Conservation (phyloP, 2,113 vertebrate genomes). For the Aptenodytes patagonicus region DNA sequence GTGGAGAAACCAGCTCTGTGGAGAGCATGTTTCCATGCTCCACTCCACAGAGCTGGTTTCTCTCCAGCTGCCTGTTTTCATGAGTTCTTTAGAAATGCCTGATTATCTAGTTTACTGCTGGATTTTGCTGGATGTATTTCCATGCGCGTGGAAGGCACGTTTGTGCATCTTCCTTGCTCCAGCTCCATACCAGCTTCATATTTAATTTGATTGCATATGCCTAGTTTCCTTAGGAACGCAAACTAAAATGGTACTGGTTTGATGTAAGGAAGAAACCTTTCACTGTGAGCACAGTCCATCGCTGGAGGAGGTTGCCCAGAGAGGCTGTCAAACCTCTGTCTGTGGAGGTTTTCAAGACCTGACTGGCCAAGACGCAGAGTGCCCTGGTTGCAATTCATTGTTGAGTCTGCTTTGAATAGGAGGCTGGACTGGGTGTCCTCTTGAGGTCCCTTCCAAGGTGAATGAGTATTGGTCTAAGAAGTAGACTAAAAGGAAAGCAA, state of each 20-base stretch:
- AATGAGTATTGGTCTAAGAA: neutral
- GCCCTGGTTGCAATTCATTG: accelerated
- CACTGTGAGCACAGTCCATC: neutral
- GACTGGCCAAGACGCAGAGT: neutral
- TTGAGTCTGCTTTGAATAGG: neutral
- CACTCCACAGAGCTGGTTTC: neutral
- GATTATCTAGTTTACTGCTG: neutral
- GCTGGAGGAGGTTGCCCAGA: neutral
- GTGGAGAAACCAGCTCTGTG: too few relatives aligned
- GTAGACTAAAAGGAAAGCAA: neutral
- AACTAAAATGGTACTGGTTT: neutral
- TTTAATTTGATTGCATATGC: neutral
- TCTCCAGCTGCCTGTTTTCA: neutral
- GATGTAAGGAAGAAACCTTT: neutral
- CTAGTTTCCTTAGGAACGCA: neutral
- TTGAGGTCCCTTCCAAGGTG: neutral
- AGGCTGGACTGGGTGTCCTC: neutral
- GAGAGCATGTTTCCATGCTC: too few relatives aligned
- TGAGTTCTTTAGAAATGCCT: neutral
- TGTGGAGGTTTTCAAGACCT: neutral
- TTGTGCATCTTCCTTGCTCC: neutral
- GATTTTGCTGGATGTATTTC: neutral
- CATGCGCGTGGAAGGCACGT: accelerated
- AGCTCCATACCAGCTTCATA: neutral
- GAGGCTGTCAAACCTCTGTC: neutral